Evolutionary conservation across 2,113 vertebrate genomes (phyloP).

Genomic region (Mormyrus iriodes): DNA sequence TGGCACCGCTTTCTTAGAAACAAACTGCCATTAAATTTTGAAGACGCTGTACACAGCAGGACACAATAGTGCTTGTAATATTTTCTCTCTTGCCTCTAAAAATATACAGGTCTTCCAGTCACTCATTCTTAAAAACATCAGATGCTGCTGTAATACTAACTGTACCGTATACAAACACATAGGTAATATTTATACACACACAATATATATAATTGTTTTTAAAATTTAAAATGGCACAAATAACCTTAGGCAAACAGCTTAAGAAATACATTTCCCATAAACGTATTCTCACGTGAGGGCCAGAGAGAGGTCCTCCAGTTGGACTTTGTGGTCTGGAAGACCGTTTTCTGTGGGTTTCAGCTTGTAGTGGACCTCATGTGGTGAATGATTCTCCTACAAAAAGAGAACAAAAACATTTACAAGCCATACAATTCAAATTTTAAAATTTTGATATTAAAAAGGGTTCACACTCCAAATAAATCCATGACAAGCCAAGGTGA

Average conservation of each 20-base stretch:
- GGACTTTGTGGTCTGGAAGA: slow-evolving; percentile 65
- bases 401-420: slow-evolving; percentile 15
- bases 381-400: slow-evolving; percentile 69
- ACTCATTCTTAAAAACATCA: too few relatives aligned
- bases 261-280: not conserved
- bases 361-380: slow-evolving; percentile 71
- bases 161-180: too few relatives aligned
- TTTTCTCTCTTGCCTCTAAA: too few relatives aligned
- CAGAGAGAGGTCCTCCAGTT: slow-evolving; percentile 66
- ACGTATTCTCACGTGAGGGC: slow-evolving; percentile 65
- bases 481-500: not conserved
- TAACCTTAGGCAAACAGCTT: not conserved
- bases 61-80: too few relatives aligned
- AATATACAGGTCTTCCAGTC: too few relatives aligned
- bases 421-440: not conserved
- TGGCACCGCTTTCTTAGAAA: too few relatives aligned
- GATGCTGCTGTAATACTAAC: too few relatives aligned
- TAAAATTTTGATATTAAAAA: not conserved
- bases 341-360: slow-evolving; percentile 74
- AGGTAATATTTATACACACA: too few relatives aligned
- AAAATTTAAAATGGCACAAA: not conserved
- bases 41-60: too few relatives aligned
- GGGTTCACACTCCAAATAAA: not conserved
- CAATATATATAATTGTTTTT: too few relatives aligned
- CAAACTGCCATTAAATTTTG: too few relatives aligned